Base-by-base conservation (phyloP, 2,888 invertebrate genomes). In the Cerceris rybyensis region DNA sequence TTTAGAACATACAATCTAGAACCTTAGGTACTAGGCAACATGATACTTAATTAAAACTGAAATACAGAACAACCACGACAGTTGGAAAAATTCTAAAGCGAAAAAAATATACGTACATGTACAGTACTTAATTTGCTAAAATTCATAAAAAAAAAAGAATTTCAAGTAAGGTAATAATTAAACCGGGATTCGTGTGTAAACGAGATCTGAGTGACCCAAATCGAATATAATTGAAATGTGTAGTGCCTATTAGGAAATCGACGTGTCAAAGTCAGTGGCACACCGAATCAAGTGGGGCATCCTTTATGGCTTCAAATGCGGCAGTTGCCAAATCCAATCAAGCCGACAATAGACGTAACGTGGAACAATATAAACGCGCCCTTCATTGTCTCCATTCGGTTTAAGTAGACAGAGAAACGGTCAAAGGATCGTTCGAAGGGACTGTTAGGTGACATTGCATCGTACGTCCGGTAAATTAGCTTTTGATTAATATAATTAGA, bases 281-380 rank as follows among this genome's bases (percentile, higher is more conserved):
- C 16, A 50, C 28, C n/a, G 17, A 28, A 1, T 2, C 13, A 17
- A n/a, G 49, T 52, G 0, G 13, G 60, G 54, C 61, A 43, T 65
- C 65, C 50, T 65, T 73, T 43, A 61, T 64, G 52, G 8, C 42
- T 16, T 43, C 49, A 42, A 58, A 17, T 57, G 11, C n/a, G 60
- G 28, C 28, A 41, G 66, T 63, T 41, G 70, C 52, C 28, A 66
- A 74, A 81, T 72, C 57, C 64, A 75, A 81, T 81, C 68, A 42
- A 41, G 16, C 52, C 73, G 60, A 81, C 74, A 81, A 81, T 81
- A 77, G 69, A 74, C 63, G 64, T 57, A 28, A 55, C 52, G 54
- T 50, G 52, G 52, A 17, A 14, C 58, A 50, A 65, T 63, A 28
- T 49, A 55, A 46, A 13, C 6, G 50, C 6, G 61, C 0, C 52